These are phyloP conservation scores for Arctopsyche grandis DNA, from an alignment of 1,140 invertebrate species.

Conservation along the genomic window DNA sequence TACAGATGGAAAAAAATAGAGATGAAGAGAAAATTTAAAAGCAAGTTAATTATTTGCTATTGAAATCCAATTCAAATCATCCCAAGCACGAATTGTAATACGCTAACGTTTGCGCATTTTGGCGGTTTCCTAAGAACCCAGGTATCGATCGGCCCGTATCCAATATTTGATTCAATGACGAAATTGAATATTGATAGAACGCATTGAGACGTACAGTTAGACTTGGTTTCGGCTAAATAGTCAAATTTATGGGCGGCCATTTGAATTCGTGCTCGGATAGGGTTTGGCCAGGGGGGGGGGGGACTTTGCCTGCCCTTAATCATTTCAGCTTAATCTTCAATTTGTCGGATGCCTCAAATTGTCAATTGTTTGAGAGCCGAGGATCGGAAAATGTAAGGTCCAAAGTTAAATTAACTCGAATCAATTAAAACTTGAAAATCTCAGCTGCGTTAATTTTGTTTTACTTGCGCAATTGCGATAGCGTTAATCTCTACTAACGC, in stretches of 20 bases:
- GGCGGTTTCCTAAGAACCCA: too few relatives aligned
- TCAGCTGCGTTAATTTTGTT: slow-evolving; percentile 24
- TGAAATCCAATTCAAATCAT: too few relatives aligned
- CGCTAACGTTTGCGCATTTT: too few relatives aligned
- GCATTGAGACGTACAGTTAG: background rate
- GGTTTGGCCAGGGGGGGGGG: background rate
- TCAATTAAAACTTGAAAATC: slow-evolving; percentile 36
- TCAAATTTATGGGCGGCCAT: background rate
- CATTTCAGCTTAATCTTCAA: slow-evolving; percentile 25
- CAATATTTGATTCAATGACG: too few relatives aligned
- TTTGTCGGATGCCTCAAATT: slow-evolving; percentile 26
- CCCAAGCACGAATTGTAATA: too few relatives aligned
- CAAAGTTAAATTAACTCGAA: slow-evolving; percentile 34
- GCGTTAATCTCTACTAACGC: background rate
- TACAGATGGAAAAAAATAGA: too few relatives aligned
- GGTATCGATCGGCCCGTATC: too few relatives aligned
- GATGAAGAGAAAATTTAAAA: too few relatives aligned
- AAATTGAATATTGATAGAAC: too few relatives aligned
- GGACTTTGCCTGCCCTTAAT: slow-evolving; percentile 3
- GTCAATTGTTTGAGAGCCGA: slow-evolving; percentile 10
- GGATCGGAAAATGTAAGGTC: slow-evolving; percentile 34
- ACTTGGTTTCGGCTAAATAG: background rate
- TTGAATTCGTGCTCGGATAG: background rate
- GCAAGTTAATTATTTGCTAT: too few relatives aligned
- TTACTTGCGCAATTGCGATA: slow-evolving; percentile 30